Evolutionary conservation across 2,888 invertebrate genomes (phyloP).

Genomic region (Crepidodera aurea): DNA sequence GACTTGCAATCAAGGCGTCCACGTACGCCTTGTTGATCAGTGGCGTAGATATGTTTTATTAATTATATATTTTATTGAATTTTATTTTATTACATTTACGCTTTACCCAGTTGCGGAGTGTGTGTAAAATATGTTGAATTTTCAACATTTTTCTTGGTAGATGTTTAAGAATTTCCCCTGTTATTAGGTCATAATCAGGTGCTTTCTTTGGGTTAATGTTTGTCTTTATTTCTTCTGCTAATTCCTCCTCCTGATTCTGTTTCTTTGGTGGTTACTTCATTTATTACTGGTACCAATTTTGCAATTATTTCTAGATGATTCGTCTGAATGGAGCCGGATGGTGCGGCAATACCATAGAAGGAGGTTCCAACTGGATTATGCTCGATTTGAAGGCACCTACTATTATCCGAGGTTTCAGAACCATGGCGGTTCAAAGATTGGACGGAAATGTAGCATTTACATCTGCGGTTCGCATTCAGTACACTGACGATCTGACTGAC

Average conservation of each 20-base stretch:
- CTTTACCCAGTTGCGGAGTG: too few species aligned
- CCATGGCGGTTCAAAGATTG: conserved; percentile 84
- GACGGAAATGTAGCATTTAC: conserved; percentile 89
- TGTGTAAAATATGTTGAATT: too few species aligned
- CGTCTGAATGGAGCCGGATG: conserved; percentile 86
- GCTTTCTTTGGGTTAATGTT: too few species aligned
- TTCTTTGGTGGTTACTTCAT: background rate
- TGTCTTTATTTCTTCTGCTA: too few species aligned
- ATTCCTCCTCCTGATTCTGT: background rate
- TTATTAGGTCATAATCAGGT: too few species aligned
- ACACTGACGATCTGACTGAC: conserved; percentile 88
- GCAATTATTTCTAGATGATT: conserved; percentile 69
- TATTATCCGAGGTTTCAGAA: conserved; percentile 88
- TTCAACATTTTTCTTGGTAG: too few species aligned
- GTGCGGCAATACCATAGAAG: conserved; percentile 88
- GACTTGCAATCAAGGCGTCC: too few species aligned
- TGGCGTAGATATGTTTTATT: too few species aligned
- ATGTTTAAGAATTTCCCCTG: too few species aligned
- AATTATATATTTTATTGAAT: too few species aligned
- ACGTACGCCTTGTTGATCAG: too few species aligned
- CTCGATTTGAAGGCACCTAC: conserved; percentile 89
- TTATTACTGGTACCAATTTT: background rate
- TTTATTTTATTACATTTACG: too few species aligned
- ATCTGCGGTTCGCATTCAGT: conserved; percentile 87
- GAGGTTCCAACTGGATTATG: conserved; percentile 88